Evolutionary conservation across 2,113 vertebrate species (phyloP), one percentile per base, ranked within the genome.

Genomic region (Peromyscus californicus): DNA sequence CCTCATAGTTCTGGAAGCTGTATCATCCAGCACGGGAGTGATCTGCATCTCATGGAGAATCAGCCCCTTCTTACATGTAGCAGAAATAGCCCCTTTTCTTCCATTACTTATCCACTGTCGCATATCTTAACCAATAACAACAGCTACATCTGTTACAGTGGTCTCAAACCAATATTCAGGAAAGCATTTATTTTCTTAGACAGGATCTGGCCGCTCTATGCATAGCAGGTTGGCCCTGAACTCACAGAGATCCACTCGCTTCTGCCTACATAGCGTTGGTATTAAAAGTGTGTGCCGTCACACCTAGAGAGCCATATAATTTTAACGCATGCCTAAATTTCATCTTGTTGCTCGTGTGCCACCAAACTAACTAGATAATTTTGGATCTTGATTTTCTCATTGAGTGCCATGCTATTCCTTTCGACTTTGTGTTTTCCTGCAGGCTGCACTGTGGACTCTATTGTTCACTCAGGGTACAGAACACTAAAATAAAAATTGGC

Each of bases 391-490:
- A 78, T 69, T 79, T 72, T 78, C 31, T 92, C 87, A 31, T 0
- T n/a, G 42, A 82, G 57, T 21, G 75, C 83, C 31, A 51, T 33
- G 57, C 24, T 39, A 4, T 54, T 69, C 24, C 33, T 85, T 93
- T 91, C 88, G 72, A 45, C 22, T 82, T 63, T 87, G 57, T 29
- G 22, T 82, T 74, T 89, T 57, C 89, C 87, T 94, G 76, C 19
- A 88, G 33, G 75, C 94, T 88, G 63, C 33, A 83, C 39, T 88
- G 67, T 67, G 70, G 67, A 82, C 39, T 39, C 36, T 93, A 59
- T 54, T 87, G 61, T 74, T 96, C 93, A 83, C 91, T 92, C 72
- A 93, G 72, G 78, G 86, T 51, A 93, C 79, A 78, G 93, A 70
- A 67, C 91, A 10, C 79, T 70, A 79, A 93, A 95, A 92, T 59